phyloP scores from a whole-genome alignment of 1,140 invertebrate genomes.

The Phenacoccus solenopsis region DNA sequence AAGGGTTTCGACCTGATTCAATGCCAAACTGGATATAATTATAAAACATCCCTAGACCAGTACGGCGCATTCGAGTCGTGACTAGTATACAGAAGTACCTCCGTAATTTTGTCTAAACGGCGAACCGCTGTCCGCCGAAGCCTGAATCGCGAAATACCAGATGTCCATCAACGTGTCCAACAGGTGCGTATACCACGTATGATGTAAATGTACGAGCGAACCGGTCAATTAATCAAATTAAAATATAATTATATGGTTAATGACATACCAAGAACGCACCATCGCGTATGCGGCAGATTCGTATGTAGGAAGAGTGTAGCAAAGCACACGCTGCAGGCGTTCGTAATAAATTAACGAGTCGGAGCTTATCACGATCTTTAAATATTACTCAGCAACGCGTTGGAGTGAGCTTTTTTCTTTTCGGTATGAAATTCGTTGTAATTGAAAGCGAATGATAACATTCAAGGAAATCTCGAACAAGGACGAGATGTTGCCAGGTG shows the following conservation, averaged over 20 bases:
- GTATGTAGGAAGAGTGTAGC: not conserved
- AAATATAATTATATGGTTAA: not conserved
- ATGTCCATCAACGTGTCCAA: not conserved
- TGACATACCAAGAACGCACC: constrained; percentile 1
- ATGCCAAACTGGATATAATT: too few relatives aligned
- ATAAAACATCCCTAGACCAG: too few relatives aligned
- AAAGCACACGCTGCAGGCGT: not conserved
- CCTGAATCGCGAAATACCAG: not conserved
- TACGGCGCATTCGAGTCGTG: too few relatives aligned
- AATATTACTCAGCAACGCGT: too few relatives aligned
- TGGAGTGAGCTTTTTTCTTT: too few relatives aligned
- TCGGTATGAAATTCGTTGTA: not conserved
- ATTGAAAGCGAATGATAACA: not conserved
- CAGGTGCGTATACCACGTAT: not conserved
- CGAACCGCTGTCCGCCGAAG: too few relatives aligned
- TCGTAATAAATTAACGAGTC: not conserved
- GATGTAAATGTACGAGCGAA: not conserved
- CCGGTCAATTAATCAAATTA: not conserved
- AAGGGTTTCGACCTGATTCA: not conserved
- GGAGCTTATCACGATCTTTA: not conserved
- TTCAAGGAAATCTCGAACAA: not conserved
- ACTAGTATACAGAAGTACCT: too few relatives aligned
- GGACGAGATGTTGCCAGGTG: not conserved
- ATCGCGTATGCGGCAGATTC: too few relatives aligned
- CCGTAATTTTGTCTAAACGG: too few relatives aligned